These are phyloP conservation scores for Seriola dumerili DNA, from an alignment of 2,113 vertebrate species.

Conservation along the genomic window DNA sequence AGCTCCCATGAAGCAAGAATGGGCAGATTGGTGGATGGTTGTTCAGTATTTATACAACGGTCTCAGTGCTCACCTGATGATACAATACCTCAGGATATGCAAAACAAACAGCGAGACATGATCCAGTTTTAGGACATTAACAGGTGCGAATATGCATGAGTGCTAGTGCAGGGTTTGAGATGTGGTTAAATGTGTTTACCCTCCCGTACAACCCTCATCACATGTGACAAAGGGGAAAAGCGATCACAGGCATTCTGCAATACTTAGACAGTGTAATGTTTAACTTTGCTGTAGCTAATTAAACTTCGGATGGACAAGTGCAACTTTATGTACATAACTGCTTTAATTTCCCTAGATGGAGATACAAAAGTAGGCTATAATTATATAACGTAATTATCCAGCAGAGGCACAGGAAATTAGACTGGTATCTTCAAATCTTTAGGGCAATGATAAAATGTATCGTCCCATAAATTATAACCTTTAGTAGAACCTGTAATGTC, in stretches of 20 bases:
- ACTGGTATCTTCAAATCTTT: slow-evolving; percentile 56
- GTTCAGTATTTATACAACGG: background rate
- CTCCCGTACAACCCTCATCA: background rate
- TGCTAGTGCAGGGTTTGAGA: background rate
- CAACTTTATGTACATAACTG: slow-evolving; percentile 60
- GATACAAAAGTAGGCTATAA: slow-evolving; percentile 49
- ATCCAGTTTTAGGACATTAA: background rate
- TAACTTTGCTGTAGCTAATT: slow-evolving; percentile 44
- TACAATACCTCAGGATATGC: background rate
- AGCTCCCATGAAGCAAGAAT: background rate
- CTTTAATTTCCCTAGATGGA: slow-evolving; percentile 70
- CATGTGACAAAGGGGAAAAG: background rate
- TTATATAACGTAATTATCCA: slow-evolving; percentile 66
- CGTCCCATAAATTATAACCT: slow-evolving; percentile 49
- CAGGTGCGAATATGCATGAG: background rate
- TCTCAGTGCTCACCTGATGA: background rate
- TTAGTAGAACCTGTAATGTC: slow-evolving; percentile 35
- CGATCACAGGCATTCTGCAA: background rate
- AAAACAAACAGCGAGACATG: background rate
- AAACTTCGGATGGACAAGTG: slow-evolving; percentile 49
- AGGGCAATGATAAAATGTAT: slow-evolving; percentile 55
- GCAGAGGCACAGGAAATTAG: slow-evolving; percentile 61
- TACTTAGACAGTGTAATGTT: slow-evolving; percentile 14
- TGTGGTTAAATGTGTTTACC: background rate
- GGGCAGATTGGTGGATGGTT: background rate